Percentiles rank a stretch among this genome's conserved stretches.
Conservation (phyloP, 2,113 vertebrate genomes). For the Phoenicopterus ruber region DNA sequence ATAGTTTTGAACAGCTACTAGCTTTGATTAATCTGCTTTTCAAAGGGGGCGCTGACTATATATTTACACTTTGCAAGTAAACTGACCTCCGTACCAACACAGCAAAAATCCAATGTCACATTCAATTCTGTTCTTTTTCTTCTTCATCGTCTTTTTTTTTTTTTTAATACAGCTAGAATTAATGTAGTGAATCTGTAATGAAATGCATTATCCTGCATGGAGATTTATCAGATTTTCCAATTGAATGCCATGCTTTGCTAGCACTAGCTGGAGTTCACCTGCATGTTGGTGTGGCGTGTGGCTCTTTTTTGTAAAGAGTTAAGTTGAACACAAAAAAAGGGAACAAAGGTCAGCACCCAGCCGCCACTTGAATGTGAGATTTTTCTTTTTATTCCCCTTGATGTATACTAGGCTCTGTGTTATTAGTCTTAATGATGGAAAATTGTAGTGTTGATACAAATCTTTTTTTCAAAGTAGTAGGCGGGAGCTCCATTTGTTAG, state of each 20-base stretch:
- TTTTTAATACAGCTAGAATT: slow-evolving; percentile 72
- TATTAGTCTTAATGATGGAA: slow-evolving; percentile 99
- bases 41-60: slow-evolving; percentile 65
- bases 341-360: slow-evolving; percentile 99
- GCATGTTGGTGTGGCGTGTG: slow-evolving; percentile 88
- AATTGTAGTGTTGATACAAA: slow-evolving; percentile 99
- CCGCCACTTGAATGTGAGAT: slow-evolving; percentile 99
- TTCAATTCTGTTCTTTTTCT: slow-evolving; percentile 61
- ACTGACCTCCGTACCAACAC: slow-evolving; percentile 70
- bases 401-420: slow-evolving; percentile 99
- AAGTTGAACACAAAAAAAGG: slow-evolving; percentile 98
- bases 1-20: slow-evolving; percentile 63
- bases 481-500: slow-evolving; percentile 99
- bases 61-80: slow-evolving; percentile 67
- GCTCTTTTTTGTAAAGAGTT: slow-evolving; percentile 96
- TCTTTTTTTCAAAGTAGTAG: slow-evolving; percentile 99
- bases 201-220: slow-evolving; percentile 86
- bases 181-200: slow-evolving; percentile 85
- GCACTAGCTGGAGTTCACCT: slow-evolving; percentile 91
- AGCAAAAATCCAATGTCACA: slow-evolving; percentile 74
- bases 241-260: slow-evolving; percentile 87
- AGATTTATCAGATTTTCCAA: slow-evolving; percentile 91
- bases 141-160: not conserved
- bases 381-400: slow-evolving; percentile 99
- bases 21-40: slow-evolving; percentile 71